Evolutionary conservation across 2,113 vertebrate species (phyloP).

Genomic region (Gobius niger): DNA sequence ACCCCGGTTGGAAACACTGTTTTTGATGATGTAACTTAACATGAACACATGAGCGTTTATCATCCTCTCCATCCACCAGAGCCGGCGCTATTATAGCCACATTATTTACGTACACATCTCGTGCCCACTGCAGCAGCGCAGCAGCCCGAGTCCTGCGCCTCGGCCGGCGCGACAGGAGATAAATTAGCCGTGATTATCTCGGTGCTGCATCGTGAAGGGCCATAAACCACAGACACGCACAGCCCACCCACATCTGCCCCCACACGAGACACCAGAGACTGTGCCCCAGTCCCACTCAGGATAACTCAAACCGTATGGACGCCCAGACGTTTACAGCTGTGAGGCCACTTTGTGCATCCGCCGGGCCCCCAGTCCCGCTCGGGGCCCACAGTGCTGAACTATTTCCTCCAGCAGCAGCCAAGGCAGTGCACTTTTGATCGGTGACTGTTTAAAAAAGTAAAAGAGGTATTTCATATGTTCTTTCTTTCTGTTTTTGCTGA

Average conservation of each 20-base stretch:
- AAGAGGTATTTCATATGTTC: no score
- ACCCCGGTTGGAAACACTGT: no score
- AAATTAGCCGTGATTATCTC: constrained; percentile 57
- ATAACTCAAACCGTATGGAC: neutral
- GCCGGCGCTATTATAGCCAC: neutral
- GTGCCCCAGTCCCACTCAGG: neutral
- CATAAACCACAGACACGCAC: constrained; percentile 37
- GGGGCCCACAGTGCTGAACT: no score
- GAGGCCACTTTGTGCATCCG: no score
- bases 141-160: constrained; percentile 35
- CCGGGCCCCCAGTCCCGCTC: no score
- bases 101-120: neutral
- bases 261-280: constrained; percentile 3
- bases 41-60: no score
- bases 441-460: no score
- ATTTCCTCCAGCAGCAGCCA: no score
- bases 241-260: constrained; percentile 27
- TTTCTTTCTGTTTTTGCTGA: no score
- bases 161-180: constrained; percentile 61
- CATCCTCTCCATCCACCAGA: neutral
- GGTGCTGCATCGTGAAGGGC: constrained; percentile 31
- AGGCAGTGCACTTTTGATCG: no score
- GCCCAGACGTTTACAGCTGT: no score
- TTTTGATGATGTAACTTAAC: no score
- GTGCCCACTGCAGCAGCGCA: constrained; percentile 19